Base-by-base conservation (phyloP, 2,113 vertebrate species). In the Axis porcinus region DNA sequence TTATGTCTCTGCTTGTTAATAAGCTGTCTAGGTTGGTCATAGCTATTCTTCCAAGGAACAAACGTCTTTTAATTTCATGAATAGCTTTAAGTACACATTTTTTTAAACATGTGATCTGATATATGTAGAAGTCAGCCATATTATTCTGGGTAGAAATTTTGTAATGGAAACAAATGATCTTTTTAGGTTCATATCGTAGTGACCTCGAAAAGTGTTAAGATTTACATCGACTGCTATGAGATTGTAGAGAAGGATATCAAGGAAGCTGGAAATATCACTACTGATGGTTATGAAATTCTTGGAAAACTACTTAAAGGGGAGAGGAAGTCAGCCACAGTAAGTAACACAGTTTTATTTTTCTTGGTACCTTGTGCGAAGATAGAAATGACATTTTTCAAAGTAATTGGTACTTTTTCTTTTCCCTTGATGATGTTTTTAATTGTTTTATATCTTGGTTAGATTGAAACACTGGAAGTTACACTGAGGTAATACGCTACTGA, bases 151-250 rank as follows among this genome's bases (percentile, higher is more conserved):
- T 50, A 74, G 70, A 94, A 94, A 94, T 82, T 91, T 97, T 64
- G 89, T 89, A 97, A 97, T 70, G 83, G n/a, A 87, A 97, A 97
- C 55, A 84, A 96, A 90, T 40, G 91, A 92, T 98, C 97, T 98
- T 97, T 97, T 87, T 97, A 99, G 99, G 99, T 99, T 97, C 99
- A 99, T 97, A 98, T 99, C 95, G 98, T 99, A 98, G 99, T 99
- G 58, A 99, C 99, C 28, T 97, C 99, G 89, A 99, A 98, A 98
- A 99, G 98, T 95, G 99, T 99, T 97, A 99, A 99, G 95, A 98
- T 99, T 98, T 99, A 99, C 94, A 86, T 99, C 47, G 99, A 99
- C 98, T 99, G 99, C 98, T 99, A 99, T 97, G 99, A 99, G 98
- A 99, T 99, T 97, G 97, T 99, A 15, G 99, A 99, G 96, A 99